A percentile compares a stretch with the other conserved stretches of the same genome.
These are phyloP conservation scores for Heteromurus nitidus DNA, from an alignment of 2,888 invertebrate genomes.

Conservation along the genomic window DNA sequence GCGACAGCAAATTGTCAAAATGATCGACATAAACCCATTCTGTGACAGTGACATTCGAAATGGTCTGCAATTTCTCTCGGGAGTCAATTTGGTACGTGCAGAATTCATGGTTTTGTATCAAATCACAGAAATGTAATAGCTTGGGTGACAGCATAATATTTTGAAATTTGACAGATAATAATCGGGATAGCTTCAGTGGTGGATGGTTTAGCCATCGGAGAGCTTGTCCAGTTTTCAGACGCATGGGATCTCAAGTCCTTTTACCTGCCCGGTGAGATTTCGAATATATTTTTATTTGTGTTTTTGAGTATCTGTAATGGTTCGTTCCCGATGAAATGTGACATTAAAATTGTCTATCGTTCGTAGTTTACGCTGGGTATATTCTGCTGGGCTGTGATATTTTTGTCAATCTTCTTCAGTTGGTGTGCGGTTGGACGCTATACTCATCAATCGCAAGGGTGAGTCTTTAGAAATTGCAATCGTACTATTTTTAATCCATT, in stretches of 20 bases:
- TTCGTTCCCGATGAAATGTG: too few relatives aligned
- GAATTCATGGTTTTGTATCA: neutral
- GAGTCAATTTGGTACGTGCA: slow-evolving; percentile 62
- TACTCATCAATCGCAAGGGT: slow-evolving; percentile 49
- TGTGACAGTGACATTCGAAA: slow-evolving; percentile 68
- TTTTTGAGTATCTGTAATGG: neutral
- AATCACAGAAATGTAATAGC: slow-evolving; percentile 13
- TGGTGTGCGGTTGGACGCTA: slow-evolving; percentile 44
- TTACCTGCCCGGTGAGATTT: slow-evolving; percentile 55
- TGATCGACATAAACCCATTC: slow-evolving; percentile 65
- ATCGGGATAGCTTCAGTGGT: slow-evolving; percentile 41
- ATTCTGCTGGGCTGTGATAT: slow-evolving; percentile 48
- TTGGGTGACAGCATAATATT: neutral
- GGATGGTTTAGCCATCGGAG: slow-evolving; percentile 55
- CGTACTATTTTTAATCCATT: neutral
- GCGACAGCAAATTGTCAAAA: too few relatives aligned
- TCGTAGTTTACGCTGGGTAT: slow-evolving; percentile 33
- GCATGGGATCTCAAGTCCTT: slow-evolving; percentile 48
- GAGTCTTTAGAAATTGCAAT: neutral
- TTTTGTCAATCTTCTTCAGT: slow-evolving; percentile 33
- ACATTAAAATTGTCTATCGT: too few relatives aligned
- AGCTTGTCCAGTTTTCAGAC: slow-evolving; percentile 45
- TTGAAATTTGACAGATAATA: slow-evolving; percentile 44
- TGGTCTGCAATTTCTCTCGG: slow-evolving; percentile 64
- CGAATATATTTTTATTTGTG: neutral